phyloP scores from a whole-genome alignment of 2,797 vertebrate species.

The Crocodylus rhombifer region DNA sequence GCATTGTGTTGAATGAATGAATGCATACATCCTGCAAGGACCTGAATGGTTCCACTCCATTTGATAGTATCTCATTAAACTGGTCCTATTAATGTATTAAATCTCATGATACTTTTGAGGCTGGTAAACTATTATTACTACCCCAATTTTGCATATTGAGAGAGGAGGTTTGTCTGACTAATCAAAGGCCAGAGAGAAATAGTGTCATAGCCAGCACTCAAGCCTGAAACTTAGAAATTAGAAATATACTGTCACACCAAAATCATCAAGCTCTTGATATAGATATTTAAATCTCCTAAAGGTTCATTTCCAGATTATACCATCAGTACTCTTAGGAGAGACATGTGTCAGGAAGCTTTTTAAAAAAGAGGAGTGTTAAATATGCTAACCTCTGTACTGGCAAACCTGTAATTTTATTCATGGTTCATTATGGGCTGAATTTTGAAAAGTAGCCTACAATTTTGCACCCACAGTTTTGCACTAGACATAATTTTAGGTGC shows the following conservation, averaged over 20 bases:
- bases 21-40: rapidly evolving
- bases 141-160: not conserved
- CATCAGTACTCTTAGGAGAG: constrained; percentile 9
- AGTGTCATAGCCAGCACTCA: not conserved
- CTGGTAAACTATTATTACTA: rapidly evolving
- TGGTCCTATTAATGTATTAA: not conserved
- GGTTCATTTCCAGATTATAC: not conserved
- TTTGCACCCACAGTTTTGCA: constrained; percentile 2
- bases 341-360: not conserved
- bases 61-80: not conserved
- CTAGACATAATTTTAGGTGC: not conserved
- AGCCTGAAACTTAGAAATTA: not conserved
- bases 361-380: constrained; percentile 3
- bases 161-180: not conserved
- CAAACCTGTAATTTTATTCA: constrained; percentile 19
- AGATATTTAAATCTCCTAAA: not conserved
- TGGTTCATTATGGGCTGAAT: constrained; percentile 50
- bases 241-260: not conserved
- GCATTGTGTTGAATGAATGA: not conserved
- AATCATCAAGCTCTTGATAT: not conserved
- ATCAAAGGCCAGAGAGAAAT: not conserved
- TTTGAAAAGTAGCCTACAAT: constrained; percentile 22
- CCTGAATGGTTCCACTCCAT: not conserved
- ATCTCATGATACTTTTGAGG: not conserved
- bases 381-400: constrained; percentile 23